Percentiles rank a stretch among this genome's conserved stretches.
Conservation (phyloP, 92 coral and sea anemone genomes). For the Pocillopora meandrina region DNA sequence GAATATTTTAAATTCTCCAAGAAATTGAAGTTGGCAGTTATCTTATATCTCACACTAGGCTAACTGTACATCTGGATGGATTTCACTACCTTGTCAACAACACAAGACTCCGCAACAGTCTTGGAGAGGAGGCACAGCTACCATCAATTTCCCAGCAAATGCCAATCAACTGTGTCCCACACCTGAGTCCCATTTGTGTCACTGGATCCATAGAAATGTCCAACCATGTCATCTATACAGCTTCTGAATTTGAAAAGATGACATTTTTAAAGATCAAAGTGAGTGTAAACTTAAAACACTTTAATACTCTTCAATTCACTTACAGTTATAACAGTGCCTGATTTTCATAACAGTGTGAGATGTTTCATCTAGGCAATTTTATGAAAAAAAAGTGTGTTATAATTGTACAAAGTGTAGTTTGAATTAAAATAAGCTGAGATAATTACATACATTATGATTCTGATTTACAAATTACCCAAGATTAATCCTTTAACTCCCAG, state of each 20-base stretch:
- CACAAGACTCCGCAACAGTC: slow-evolving; percentile 25
- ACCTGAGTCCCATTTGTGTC: slow-evolving; percentile 57
- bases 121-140: slow-evolving; percentile 43
- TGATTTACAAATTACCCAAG: no score
- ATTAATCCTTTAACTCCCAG: no score
- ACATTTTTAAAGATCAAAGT: slow-evolving; percentile 59
- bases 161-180: slow-evolving; percentile 48
- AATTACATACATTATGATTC: no score
- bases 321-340: slow-evolving; percentile 5
- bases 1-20: no score
- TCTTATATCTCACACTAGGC: slow-evolving; percentile 22
- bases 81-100: slow-evolving; percentile 46
- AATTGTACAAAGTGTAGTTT: no score
- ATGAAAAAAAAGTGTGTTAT: no score
- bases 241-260: slow-evolving; percentile 69
- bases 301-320: not conserved
- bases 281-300: not conserved
- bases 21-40: not conserved
- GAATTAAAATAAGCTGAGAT: no score
- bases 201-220: slow-evolving; percentile 40
- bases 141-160: slow-evolving; percentile 17
- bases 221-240: slow-evolving; percentile 58
- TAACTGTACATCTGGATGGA: slow-evolving; percentile 66
- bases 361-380: no score
- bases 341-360: no score